Conservation (phyloP, 2,888 invertebrate genomes). For the Alloscopus bannaensis region DNA sequence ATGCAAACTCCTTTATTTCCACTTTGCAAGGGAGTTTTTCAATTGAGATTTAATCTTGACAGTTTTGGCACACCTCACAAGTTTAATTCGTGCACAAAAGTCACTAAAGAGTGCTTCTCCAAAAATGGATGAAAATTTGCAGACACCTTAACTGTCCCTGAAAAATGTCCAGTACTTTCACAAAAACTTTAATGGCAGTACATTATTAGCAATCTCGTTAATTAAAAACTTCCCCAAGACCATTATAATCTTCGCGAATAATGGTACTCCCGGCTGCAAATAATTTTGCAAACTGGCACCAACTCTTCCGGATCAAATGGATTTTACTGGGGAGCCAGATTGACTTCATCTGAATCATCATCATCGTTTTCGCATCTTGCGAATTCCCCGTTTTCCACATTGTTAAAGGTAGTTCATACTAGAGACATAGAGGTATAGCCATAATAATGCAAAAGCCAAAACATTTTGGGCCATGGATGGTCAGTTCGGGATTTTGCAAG, state of each 20-base stretch:
- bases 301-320: conserved; percentile 43
- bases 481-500: conserved; percentile 58
- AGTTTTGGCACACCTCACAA: too few species aligned
- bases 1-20: too few species aligned
- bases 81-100: too few species aligned
- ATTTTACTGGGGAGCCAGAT: conserved; percentile 40
- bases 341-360: conserved; percentile 48
- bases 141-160: neutral
- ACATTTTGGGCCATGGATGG: conserved; percentile 57
- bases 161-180: too few species aligned
- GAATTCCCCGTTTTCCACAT: conserved; percentile 29
- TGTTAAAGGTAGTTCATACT: conserved; percentile 31
- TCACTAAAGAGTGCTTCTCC: too few species aligned
- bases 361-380: conserved; percentile 38
- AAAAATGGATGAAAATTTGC: too few species aligned
- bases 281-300: conserved; percentile 53
- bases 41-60: too few species aligned
- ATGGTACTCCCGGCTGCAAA: conserved; percentile 26
- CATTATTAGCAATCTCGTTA: neutral
- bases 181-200: neutral
- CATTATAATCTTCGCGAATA: neutral
- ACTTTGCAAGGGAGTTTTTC: too few species aligned
- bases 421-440: neutral
- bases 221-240: neutral
- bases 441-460: conserved; percentile 50